Evolutionary conservation across 2,113 vertebrate genomes (phyloP).

Genomic region (Porphyrio hochstetteri): DNA sequence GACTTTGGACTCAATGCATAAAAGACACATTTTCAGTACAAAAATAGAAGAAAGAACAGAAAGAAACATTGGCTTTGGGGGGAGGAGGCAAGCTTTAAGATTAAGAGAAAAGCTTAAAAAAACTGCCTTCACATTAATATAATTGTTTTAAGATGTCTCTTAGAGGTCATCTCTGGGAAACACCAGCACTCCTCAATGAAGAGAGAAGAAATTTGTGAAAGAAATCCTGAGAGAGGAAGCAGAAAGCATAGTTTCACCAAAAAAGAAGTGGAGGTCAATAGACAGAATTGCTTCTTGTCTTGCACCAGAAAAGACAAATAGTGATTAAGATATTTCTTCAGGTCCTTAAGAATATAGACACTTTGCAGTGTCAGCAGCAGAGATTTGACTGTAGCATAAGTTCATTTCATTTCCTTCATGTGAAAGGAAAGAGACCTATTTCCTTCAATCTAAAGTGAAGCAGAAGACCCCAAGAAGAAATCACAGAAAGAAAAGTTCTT

Average conservation of each 20-base stretch:
- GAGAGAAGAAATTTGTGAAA: neutral
- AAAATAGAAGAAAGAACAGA: neutral
- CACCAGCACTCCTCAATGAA: neutral
- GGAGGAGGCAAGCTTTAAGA: fast-evolving
- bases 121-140: neutral
- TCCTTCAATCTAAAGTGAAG: neutral
- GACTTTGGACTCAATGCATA: neutral
- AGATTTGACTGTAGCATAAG: neutral
- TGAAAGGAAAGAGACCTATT: neutral
- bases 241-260: neutral
- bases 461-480: neutral
- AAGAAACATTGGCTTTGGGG: neutral
- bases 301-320: neutral
- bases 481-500: neutral
- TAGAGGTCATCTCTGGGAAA: neutral
- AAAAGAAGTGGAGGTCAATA: neutral
- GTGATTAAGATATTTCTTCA: neutral
- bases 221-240: neutral
- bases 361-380: neutral
- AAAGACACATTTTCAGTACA: neutral
- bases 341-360: neutral
- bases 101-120: neutral
- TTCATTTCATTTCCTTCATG: neutral
- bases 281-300: neutral
- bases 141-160: neutral